Percentiles rank a stretch among this genome's conserved stretches.
Conservation (phyloP, 1,140 invertebrate genomes). For the Heliconius melpomene region DNA sequence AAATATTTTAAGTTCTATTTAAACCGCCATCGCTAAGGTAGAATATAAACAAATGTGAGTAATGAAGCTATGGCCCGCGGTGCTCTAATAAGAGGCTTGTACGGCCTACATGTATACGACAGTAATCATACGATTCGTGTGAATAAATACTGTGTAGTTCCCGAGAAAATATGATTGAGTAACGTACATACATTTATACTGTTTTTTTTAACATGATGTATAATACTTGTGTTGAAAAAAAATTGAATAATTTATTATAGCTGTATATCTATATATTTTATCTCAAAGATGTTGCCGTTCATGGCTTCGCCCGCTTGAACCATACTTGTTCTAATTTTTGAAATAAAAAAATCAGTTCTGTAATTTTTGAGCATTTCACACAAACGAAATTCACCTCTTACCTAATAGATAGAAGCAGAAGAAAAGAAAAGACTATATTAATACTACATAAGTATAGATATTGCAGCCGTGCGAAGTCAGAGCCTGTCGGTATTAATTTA, state of each 20-base stretch:
- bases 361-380: too few species aligned
- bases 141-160: slow-evolving; percentile 52
- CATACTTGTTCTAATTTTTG: too few species aligned
- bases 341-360: too few species aligned
- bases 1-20: background rate
- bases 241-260: background rate
- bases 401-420: too few species aligned
- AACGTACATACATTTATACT: background rate
- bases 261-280: background rate
- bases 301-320: too few species aligned
- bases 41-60: background rate
- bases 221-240: background rate
- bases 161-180: slow-evolving; percentile 15
- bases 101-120: slow-evolving; percentile 29
- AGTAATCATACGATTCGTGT: slow-evolving; percentile 53
- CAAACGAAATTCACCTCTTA: too few species aligned
- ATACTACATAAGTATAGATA: too few species aligned
- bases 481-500: too few species aligned
- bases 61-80: slow-evolving; percentile 28
- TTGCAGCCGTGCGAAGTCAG: too few species aligned
- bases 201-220: background rate
- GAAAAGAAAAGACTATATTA: too few species aligned
- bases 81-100: slow-evolving; percentile 43
- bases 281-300: background rate
- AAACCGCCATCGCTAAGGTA: background rate